These are phyloP conservation scores for Chloebia gouldiae DNA, from an alignment of 2,113 vertebrate species.

Conservation along the genomic window DNA sequence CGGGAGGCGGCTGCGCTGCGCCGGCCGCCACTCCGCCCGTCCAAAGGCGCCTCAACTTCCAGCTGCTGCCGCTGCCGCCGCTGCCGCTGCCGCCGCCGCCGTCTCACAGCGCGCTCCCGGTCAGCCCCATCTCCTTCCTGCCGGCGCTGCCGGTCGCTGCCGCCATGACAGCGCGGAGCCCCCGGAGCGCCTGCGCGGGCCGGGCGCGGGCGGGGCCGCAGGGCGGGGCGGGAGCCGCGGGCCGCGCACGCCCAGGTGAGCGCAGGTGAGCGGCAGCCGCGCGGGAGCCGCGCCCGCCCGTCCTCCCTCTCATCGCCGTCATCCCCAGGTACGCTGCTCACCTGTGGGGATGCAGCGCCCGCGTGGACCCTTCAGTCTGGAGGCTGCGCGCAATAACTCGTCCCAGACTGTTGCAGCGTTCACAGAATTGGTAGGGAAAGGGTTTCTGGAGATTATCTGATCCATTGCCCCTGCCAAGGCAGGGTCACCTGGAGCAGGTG, in stretches of 20 bases:
- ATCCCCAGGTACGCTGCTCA: rapidly evolving
- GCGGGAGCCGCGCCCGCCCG: background rate
- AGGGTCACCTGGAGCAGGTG: background rate
- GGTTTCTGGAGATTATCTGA: background rate
- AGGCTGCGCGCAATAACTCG: rapidly evolving
- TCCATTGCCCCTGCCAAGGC: background rate
- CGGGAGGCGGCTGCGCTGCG: background rate
- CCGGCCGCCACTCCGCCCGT: background rate
- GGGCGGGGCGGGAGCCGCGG: background rate
- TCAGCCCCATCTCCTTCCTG: conserved; percentile 78
- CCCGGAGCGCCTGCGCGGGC: conserved; percentile 70
- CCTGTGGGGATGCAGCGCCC: rapidly evolving
- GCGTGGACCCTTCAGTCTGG: rapidly evolving
- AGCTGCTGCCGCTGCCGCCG: background rate
- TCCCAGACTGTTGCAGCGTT: rapidly evolving
- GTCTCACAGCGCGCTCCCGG: conserved; percentile 17
- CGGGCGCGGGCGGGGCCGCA: background rate
- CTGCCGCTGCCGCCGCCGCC: background rate
- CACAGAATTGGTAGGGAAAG: background rate
- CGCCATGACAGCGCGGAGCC: conserved; percentile 90
- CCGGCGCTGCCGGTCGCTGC: conserved; percentile 74
- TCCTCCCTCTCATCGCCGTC: too few species aligned
- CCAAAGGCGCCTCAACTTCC: background rate
- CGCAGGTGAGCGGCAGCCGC: background rate
- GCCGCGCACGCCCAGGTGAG: conserved; percentile 14